Percentiles rank a stretch among this genome's conserved stretches.
Evolutionary conservation across 2,113 vertebrate species (phyloP).

Genomic region (Rhineura floridana): DNA sequence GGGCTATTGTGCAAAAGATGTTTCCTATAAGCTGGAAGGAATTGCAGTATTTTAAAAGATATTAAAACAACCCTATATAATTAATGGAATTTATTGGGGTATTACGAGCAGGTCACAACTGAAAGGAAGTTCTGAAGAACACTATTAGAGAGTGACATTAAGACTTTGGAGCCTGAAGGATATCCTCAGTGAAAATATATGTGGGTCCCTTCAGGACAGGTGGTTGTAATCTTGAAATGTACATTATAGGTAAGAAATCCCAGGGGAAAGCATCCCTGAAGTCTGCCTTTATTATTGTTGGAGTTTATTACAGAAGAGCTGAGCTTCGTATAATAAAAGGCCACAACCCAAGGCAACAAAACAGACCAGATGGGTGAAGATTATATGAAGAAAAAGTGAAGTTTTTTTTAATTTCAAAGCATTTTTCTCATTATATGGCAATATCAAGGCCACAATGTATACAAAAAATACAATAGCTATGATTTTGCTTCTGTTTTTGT

Average conservation of each 20-base stretch:
- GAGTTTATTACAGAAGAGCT: constrained; percentile 53
- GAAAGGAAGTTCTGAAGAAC: not conserved
- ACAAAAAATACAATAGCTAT: not conserved
- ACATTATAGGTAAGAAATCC: constrained; percentile 51
- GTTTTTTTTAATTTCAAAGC: constrained; percentile 1
- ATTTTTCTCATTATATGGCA: constrained; percentile 42
- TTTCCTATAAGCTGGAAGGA: not conserved
- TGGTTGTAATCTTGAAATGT: constrained; percentile 32
- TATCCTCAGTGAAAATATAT: constrained; percentile 15
- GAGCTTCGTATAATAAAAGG: constrained; percentile 57
- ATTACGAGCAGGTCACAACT: not conserved
- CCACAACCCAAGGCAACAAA: constrained; percentile 64
- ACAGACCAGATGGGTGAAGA: constrained; percentile 32
- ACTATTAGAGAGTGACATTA: constrained; percentile 1
- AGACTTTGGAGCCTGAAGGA: constrained; percentile 24
- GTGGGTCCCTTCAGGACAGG: constrained; percentile 3
- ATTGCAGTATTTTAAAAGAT: not conserved
- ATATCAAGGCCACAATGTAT: constrained; percentile 25
- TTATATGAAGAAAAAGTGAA: constrained; percentile 33
- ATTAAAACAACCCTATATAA: rapidly evolving
- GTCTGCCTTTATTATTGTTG: constrained; percentile 54
- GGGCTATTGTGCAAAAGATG: not conserved
- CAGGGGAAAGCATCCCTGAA: constrained; percentile 53
- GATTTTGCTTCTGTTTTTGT: constrained; percentile 44
- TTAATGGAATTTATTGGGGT: not conserved